These are phyloP conservation scores for Centrocercus urophasianus DNA, from an alignment of 2,113 vertebrate species.

Conservation along the genomic window DNA sequence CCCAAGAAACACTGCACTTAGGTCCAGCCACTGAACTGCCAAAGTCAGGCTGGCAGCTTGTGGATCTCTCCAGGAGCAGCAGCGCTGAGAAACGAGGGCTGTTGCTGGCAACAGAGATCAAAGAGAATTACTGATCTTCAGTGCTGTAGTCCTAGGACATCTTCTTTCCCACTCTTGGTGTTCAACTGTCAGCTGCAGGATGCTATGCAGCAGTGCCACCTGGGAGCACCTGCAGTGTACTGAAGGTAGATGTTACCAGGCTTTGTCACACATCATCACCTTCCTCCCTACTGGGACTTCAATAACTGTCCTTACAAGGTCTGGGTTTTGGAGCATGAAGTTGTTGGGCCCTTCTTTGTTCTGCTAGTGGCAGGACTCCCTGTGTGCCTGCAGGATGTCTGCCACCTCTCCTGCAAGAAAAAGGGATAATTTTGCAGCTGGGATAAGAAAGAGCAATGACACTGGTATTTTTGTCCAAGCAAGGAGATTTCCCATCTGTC, in stretches of 20 bases:
- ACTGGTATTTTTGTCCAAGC: background rate
- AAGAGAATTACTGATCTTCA: background rate
- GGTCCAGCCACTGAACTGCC: background rate
- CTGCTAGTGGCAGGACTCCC: background rate
- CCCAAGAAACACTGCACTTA: background rate
- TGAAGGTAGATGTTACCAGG: background rate
- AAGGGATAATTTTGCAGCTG: background rate
- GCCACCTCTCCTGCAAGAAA: background rate
- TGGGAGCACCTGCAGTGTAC: background rate
- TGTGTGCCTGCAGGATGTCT: background rate
- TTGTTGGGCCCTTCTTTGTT: background rate
- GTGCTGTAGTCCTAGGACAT: background rate
- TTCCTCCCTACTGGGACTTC: accelerated
- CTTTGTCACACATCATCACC: background rate
- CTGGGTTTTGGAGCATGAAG: background rate
- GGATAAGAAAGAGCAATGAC: background rate
- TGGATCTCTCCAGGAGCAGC: background rate
- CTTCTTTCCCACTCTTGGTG: background rate
- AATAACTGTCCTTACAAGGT: background rate
- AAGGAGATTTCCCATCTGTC: background rate
- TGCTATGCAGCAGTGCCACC: background rate
- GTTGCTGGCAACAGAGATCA: background rate
- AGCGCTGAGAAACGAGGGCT: background rate
- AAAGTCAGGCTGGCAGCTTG: background rate
- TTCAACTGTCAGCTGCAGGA: background rate